phyloP scores from a whole-genome alignment of 2,797 vertebrate genomes.

The Anas acuta region DNA sequence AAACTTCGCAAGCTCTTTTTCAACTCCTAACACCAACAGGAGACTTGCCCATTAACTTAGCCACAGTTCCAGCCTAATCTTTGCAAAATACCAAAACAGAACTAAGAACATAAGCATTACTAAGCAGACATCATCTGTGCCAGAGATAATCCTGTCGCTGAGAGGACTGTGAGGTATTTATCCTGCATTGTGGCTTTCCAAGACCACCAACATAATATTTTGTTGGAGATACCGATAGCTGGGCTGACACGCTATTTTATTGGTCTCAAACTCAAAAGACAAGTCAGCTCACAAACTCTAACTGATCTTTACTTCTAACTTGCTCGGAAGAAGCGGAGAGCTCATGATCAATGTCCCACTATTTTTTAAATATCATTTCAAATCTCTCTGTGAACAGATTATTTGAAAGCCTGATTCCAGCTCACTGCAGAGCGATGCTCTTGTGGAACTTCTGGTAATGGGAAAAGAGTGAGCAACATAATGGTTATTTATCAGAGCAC shows the following conservation, averaged over 20 bases:
- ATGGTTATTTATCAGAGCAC: slow-evolving; percentile 50
- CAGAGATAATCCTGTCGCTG: not conserved
- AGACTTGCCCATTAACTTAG: not conserved
- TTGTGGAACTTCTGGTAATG: slow-evolving; percentile 35
- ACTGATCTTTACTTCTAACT: not conserved
- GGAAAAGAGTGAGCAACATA: slow-evolving; percentile 32
- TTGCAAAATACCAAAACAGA: slow-evolving; percentile 24
- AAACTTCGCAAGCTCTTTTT: not conserved
- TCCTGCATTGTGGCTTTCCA: not conserved
- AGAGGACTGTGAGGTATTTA: not conserved
- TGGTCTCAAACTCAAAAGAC: slow-evolving; percentile 4
- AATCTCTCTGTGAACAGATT: slow-evolving; percentile 19
- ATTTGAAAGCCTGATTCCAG: slow-evolving; percentile 50
- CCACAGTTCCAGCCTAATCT: not conserved
- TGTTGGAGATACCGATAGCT: not conserved
- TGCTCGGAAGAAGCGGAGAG: not conserved
- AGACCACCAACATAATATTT: slow-evolving; percentile 27
- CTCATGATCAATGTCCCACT: not conserved
- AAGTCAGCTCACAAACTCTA: slow-evolving; percentile 16
- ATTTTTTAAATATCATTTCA: slow-evolving; percentile 51
- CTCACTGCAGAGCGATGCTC: not conserved
- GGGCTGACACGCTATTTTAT: not conserved
- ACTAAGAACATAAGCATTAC: not conserved
- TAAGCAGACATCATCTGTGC: slow-evolving; percentile 16
- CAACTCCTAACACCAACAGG: not conserved